Evolutionary conservation across 2,888 invertebrate genomes (phyloP).

Genomic region (Cantharis rustica): DNA sequence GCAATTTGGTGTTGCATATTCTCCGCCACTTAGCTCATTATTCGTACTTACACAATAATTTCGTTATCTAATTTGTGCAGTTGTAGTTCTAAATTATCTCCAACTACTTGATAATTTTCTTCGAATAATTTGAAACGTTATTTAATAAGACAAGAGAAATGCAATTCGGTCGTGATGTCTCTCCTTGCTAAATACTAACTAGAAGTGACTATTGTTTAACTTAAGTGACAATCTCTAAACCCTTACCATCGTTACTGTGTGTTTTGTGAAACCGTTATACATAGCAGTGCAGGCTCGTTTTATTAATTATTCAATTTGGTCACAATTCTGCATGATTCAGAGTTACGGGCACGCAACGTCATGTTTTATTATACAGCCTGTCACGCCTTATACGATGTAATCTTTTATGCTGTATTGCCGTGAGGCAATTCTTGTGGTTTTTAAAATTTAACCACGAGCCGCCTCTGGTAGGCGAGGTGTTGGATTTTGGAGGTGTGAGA

Average conservation of each 20-base stretch:
- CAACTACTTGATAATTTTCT: slow-evolving; percentile 20
- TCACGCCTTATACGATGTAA: slow-evolving; percentile 7
- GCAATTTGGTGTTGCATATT: neutral
- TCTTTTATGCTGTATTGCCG: neutral
- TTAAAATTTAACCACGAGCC: neutral
- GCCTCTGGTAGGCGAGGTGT: neutral
- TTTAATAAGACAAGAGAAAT: slow-evolving; percentile 24
- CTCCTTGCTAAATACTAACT: slow-evolving; percentile 34
- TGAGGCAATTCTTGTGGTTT: neutral
- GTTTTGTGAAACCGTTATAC: neutral
- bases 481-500: neutral
- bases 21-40: neutral
- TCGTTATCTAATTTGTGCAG: neutral
- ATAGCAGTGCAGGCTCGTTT: slow-evolving; percentile 10
- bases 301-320: slow-evolving; percentile 24
- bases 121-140: slow-evolving; percentile 15
- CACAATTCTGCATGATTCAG: slow-evolving; percentile 3
- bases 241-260: neutral
- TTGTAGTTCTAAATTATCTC: neutral
- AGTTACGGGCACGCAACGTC: slow-evolving; percentile 19
- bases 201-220: slow-evolving; percentile 38
- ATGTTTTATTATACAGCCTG: slow-evolving; percentile 18
- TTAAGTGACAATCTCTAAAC: slow-evolving; percentile 33
- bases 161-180: slow-evolving; percentile 27
- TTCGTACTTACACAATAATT: neutral